Conservation (phyloP, 2,113 vertebrate species). For the Halichoeres trimaculatus region DNA sequence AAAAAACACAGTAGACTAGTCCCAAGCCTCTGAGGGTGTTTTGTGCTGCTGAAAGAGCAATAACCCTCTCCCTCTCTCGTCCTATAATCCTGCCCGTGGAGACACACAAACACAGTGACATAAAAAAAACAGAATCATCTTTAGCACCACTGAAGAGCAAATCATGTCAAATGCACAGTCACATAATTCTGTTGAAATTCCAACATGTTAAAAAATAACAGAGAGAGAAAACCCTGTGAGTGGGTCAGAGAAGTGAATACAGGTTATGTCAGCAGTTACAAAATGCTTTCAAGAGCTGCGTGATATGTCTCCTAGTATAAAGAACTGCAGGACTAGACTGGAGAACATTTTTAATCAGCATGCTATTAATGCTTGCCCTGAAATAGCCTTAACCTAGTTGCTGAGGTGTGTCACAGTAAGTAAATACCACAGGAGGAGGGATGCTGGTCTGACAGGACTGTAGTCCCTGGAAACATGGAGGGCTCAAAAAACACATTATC, state of each 20-base stretch:
- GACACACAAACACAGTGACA: constrained; percentile 54
- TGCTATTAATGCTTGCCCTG: constrained; percentile 44
- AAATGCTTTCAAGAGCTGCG: constrained; percentile 46
- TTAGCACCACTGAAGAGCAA: constrained; percentile 73
- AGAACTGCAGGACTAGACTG: constrained; percentile 35
- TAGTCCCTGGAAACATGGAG: constrained; percentile 27
- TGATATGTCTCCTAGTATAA: constrained; percentile 43
- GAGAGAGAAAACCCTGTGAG: constrained; percentile 25
- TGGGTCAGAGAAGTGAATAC: constrained; percentile 26
- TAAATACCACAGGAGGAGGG: constrained; percentile 17
- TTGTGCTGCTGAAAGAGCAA: constrained; percentile 57
- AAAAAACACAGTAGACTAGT: constrained; percentile 47
- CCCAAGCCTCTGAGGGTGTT: constrained; percentile 37
- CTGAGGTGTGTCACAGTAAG: constrained; percentile 25
- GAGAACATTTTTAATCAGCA: constrained; percentile 41
- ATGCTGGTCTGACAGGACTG: constrained; percentile 29
- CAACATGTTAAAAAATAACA: constrained; percentile 36
- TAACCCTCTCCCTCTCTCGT: constrained; percentile 44
- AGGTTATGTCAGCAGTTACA: constrained; percentile 38
- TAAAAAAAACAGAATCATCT: constrained; percentile 60
- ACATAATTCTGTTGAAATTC: constrained; percentile 26
- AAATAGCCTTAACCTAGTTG: constrained; percentile 37
- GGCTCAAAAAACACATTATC: constrained; percentile 52
- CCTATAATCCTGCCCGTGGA: constrained; percentile 61
- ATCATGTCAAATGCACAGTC: constrained; percentile 52